These are phyloP conservation scores for Sycophaga agraensis DNA, from an alignment of 1,140 invertebrate species.

Conservation along the genomic window DNA sequence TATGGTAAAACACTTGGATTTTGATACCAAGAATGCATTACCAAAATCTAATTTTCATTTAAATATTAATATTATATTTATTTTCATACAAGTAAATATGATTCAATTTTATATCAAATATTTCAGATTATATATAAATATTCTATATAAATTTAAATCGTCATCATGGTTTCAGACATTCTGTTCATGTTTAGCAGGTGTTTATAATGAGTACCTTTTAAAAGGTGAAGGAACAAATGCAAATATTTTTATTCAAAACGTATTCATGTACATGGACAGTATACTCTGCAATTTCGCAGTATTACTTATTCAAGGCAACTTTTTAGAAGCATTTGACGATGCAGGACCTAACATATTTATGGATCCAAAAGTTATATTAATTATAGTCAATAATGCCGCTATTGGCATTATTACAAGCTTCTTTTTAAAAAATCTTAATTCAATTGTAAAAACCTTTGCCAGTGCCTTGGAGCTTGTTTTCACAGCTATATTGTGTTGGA, in stretches of 20 bases:
- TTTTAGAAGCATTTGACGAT: conserved; percentile 65
- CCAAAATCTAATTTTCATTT: conserved; percentile 55
- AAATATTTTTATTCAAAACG: conserved; percentile 91
- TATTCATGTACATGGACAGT: conserved; percentile 95
- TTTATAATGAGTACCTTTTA: conserved; percentile 94
- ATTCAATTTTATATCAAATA: too few relatives aligned
- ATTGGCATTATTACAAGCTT: conserved; percentile 93
- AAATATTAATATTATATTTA: conserved; percentile 72
- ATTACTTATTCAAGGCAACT: conserved; percentile 67
- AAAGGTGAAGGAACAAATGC: conserved; percentile 82
- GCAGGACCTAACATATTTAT: conserved; percentile 43
- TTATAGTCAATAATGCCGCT: conserved; percentile 87
- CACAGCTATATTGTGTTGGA: conserved; percentile 85
- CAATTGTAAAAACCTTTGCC: conserved; percentile 95
- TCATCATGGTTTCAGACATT: conserved; percentile 70
- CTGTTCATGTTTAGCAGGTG: conserved; percentile 91
- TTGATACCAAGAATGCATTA: conserved; percentile 53
- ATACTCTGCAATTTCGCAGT: conserved; percentile 84
- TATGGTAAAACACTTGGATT: conserved; percentile 84
- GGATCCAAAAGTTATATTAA: conserved; percentile 68
- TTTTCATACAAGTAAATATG: conserved; percentile 61
- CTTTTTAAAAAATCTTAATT: conserved; percentile 91
- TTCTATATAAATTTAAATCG: too few relatives aligned
- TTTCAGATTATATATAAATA: too few relatives aligned
- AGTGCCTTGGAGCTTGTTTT: conserved; percentile 91